phyloP scores from a whole-genome alignment of 2,888 invertebrate genomes.

The Eubasilissa splendida region DNA sequence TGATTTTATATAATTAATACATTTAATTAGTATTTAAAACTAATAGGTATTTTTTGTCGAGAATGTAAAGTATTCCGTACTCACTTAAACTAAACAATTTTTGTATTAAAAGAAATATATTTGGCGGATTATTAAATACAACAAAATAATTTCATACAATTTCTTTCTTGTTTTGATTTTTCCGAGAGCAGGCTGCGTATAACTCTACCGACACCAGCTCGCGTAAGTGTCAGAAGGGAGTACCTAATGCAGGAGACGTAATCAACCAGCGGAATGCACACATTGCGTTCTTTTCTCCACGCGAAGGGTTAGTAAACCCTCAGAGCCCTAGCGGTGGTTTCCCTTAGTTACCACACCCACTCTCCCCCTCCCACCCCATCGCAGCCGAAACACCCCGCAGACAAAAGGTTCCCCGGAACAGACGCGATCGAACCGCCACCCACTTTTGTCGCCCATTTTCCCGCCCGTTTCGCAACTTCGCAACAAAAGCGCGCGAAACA shows the following conservation, averaged over 20 bases:
- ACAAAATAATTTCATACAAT: no score
- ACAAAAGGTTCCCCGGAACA: slow-evolving; percentile 41
- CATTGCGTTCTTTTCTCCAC: slow-evolving; percentile 1
- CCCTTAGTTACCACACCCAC: slow-evolving; percentile 32
- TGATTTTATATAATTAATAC: no score
- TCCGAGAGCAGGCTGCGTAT: background rate
- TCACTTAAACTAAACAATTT: no score
- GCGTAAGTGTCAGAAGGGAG: no score
- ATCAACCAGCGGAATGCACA: slow-evolving; percentile 31
- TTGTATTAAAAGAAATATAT: no score
- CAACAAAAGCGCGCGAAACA: slow-evolving; percentile 41
- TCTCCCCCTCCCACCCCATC: background rate
- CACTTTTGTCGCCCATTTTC: slow-evolving; percentile 35
- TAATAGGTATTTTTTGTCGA: no score
- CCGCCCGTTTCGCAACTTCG: slow-evolving; percentile 35
- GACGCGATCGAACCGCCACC: slow-evolving; percentile 46
- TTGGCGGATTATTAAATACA: no score
- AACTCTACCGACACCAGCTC: background rate
- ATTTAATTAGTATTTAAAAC: no score
- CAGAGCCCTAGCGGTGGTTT: slow-evolving; percentile 11
- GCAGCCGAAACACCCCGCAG: background rate
- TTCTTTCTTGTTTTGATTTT: no score
- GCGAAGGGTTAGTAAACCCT: slow-evolving; percentile 18
- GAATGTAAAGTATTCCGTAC: no score
- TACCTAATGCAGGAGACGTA: background rate